Percentiles rank a stretch among this genome's conserved stretches.
Evolutionary conservation across 2,797 vertebrate species (phyloP).

Genomic region (Galagoides demidoff): DNA sequence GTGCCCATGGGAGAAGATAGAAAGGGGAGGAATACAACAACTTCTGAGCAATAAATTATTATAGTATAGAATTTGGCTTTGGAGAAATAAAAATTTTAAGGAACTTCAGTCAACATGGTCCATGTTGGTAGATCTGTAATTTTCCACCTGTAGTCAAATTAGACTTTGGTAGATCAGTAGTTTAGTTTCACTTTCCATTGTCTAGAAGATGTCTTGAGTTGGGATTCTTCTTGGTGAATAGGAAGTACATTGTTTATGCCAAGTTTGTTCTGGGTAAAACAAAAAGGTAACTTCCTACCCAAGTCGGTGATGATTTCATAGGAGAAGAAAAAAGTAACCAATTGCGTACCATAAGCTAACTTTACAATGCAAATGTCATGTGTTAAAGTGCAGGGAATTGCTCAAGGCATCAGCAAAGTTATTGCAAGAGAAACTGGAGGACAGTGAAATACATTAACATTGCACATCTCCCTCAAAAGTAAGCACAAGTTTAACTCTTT

Average conservation of each 20-base stretch:
- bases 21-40: not conserved
- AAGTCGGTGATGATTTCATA: not conserved
- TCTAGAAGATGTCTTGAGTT: not conserved
- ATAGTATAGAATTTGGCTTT: not conserved
- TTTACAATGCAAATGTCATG: not conserved
- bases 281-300: not conserved
- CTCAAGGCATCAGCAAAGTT: not conserved
- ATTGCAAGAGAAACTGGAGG: not conserved
- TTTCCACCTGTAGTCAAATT: not conserved
- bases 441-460: not conserved
- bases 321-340: not conserved
- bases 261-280: not conserved
- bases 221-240: not conserved
- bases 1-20: not conserved
- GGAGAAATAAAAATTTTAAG: slow-evolving; percentile 29
- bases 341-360: not conserved
- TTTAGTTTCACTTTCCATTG: not conserved
- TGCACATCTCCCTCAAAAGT: not conserved
- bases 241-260: not conserved
- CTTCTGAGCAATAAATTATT: not conserved
- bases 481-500: not conserved
- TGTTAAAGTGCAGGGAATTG: not conserved
- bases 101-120: not conserved
- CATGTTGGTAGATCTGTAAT: not conserved
- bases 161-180: not conserved